A percentile compares a stretch with the other conserved stretches of the same genome.
Evolutionary conservation across 2,113 vertebrate genomes (phyloP).

Genomic region (Elanoides forficatus): DNA sequence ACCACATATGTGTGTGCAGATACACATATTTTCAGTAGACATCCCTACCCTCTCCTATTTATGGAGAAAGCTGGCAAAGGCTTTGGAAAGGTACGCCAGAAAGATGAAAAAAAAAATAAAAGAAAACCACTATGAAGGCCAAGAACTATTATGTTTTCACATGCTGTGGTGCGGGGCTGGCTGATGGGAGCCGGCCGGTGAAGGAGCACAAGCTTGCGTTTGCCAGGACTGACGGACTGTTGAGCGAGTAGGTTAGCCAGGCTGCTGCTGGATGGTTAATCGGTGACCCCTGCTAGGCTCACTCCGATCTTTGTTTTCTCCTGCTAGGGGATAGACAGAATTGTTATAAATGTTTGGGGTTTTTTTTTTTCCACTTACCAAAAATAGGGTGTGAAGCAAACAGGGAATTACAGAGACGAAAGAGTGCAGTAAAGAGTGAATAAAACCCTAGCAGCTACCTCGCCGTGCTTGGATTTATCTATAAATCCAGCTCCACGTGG

Average conservation of each 20-base stretch:
- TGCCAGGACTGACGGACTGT: background rate
- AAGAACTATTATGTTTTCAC: background rate
- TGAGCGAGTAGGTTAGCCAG: background rate
- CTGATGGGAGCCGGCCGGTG: accelerated
- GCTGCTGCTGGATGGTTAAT: accelerated
- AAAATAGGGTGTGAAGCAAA: conserved; percentile 9
- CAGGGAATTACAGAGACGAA: background rate
- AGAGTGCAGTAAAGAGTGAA: background rate
- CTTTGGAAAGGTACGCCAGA: background rate
- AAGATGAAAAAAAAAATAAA: background rate
- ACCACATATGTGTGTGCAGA: accelerated
- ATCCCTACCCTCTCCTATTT: background rate
- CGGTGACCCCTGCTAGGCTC: background rate
- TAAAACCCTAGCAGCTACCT: background rate
- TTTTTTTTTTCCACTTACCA: background rate
- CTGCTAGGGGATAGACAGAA: background rate
- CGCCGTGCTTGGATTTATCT: background rate
- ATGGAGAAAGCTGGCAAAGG: background rate
- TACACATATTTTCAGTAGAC: background rate
- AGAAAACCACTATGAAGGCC: background rate
- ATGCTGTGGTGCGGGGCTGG: background rate
- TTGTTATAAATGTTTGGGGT: background rate
- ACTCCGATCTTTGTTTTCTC: background rate
- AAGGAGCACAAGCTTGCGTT: background rate
- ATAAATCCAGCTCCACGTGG: background rate